Conservation (phyloP, 2,113 vertebrate species). For the Opisthocomus hoazin region DNA sequence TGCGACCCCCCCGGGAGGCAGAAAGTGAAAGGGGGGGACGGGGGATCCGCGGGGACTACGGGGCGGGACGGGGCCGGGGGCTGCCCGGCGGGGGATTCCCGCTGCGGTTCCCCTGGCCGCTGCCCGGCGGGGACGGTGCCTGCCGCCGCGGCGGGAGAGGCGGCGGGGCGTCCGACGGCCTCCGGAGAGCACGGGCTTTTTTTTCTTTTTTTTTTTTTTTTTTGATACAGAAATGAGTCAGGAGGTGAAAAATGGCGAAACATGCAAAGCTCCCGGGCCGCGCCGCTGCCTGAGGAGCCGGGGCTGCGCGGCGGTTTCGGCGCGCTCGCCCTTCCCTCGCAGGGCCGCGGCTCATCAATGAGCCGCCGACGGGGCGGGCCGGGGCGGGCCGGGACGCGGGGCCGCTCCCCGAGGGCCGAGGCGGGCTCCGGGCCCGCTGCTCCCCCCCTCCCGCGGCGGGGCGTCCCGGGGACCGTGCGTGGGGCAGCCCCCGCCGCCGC, state of each 20-base stretch:
- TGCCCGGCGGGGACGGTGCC: not conserved
- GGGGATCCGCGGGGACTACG: not conserved
- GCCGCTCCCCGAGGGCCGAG: not conserved
- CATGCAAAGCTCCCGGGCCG: conserved; percentile 65
- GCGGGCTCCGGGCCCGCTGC: not conserved
- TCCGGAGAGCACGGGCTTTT: conserved; percentile 66
- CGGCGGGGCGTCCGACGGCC: conserved; percentile 61
- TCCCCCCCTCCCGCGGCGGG: not conserved
- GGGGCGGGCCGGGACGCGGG: not conserved
- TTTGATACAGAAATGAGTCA: conserved; percentile 74
- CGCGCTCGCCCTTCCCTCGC: conserved; percentile 39
- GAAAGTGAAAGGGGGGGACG: not conserved
- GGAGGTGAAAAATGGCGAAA: conserved; percentile 68
- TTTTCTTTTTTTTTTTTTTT: too few species aligned
- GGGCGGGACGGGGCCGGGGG: not conserved
- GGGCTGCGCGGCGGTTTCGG: conserved; percentile 42
- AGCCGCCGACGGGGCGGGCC: not conserved
- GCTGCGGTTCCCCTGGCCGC: conserved; percentile 42
- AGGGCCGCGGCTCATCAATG: conserved; percentile 28
- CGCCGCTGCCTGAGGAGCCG: conserved; percentile 44
- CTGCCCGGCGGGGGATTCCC: conserved; percentile 57
- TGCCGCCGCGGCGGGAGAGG: conserved; percentile 21
- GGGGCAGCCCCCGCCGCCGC: too few species aligned
- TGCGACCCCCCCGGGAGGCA: not conserved
- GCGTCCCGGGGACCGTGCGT: not conserved